A percentile compares a stretch with the other conserved stretches of the same genome.
Evolutionary conservation across 2,888 invertebrate genomes (phyloP).

Genomic region (Sarcophaga rosellei): DNA sequence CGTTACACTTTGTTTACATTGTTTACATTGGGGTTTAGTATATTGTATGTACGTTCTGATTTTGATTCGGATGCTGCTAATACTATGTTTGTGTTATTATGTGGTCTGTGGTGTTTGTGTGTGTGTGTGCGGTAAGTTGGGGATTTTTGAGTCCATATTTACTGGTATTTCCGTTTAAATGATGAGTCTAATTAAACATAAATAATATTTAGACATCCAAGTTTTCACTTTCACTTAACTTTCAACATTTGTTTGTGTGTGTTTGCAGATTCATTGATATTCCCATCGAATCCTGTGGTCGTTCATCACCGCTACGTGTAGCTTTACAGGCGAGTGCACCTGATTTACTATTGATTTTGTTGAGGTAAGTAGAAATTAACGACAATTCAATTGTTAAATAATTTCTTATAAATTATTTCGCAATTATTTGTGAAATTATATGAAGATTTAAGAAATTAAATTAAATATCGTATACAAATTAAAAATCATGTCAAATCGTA

Average conservation of each 20-base stretch:
- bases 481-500: no score
- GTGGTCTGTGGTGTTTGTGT: neutral
- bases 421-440: neutral
- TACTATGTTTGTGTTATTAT: neutral
- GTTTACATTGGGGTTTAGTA: no score
- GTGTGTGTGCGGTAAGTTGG: neutral
- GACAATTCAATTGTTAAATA: neutral
- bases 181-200: constrained; percentile 24
- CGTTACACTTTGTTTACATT: neutral
- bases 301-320: constrained; percentile 87
- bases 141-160: neutral
- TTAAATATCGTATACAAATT: no score
- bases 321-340: constrained; percentile 88
- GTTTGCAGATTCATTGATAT: constrained; percentile 86
- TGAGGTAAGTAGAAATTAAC: constrained; percentile 80
- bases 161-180: constrained; percentile 11
- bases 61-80: no score
- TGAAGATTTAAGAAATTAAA: neutral
- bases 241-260: constrained; percentile 67
- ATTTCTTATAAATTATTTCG: no score
- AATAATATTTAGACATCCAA: constrained; percentile 15
- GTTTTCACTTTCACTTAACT: constrained; percentile 10
- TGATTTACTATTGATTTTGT: constrained; percentile 88
- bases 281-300: constrained; percentile 91
- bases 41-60: no score